Percentiles rank a stretch among this genome's conserved stretches.
Conservation (phyloP, 2,888 invertebrate genomes). For the Hartigia nigra region DNA sequence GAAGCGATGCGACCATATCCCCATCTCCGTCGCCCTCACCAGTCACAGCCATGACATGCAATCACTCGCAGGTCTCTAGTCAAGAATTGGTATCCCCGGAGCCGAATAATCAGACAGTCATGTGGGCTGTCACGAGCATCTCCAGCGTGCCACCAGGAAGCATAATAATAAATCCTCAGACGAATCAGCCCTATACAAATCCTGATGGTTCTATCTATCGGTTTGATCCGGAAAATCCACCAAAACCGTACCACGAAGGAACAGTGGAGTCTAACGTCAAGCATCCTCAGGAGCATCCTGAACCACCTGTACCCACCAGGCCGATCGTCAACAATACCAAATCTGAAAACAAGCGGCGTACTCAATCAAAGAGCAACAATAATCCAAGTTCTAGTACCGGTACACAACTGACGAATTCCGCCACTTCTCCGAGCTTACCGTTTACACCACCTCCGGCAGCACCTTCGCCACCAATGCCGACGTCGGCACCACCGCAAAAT, state of each 20-base stretch:
- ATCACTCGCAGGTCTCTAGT: slow-evolving; percentile 61
- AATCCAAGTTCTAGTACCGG: slow-evolving; percentile 3
- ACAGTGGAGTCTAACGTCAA: slow-evolving; percentile 33
- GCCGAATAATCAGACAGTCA: slow-evolving; percentile 67
- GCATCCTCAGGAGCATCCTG: slow-evolving; percentile 18
- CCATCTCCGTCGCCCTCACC: slow-evolving; percentile 62
- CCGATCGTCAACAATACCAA: neutral
- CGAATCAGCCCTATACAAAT: slow-evolving; percentile 80
- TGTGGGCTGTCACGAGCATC: slow-evolving; percentile 91
- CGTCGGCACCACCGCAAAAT: slow-evolving; percentile 14
- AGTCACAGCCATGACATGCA: slow-evolving; percentile 54
- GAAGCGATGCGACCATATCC: slow-evolving; percentile 66
- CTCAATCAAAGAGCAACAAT: slow-evolving; percentile 32
- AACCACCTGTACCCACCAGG: neutral
- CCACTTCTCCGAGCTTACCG: slow-evolving; percentile 59
- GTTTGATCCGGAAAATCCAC: slow-evolving; percentile 80
- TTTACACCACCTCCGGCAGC: slow-evolving; percentile 47
- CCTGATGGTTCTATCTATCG: slow-evolving; percentile 82
- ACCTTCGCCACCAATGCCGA: slow-evolving; percentile 28
- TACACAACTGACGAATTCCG: slow-evolving; percentile 49
- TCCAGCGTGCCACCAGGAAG: slow-evolving; percentile 88
- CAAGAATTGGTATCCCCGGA: slow-evolving; percentile 52
- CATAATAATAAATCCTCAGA: slow-evolving; percentile 88
- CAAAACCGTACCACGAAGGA: slow-evolving; percentile 58
- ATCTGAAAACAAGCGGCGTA: slow-evolving; percentile 39